phyloP scores from a whole-genome alignment of 2,888 invertebrate species.

The Drosophila kanekoi region DNA sequence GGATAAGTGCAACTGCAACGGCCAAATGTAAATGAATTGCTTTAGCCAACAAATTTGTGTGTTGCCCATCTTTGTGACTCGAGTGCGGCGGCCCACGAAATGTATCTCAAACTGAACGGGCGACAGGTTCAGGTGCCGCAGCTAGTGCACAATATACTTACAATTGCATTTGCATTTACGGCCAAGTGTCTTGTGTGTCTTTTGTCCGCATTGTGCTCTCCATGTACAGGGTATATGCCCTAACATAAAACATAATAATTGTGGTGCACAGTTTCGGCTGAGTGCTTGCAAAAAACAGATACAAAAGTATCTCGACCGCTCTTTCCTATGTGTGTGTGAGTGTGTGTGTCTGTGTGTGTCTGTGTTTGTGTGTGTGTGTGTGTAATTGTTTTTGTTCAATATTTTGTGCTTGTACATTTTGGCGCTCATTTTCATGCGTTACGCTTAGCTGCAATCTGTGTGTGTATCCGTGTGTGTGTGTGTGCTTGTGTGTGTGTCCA shows the following conservation, averaged over 20 bases:
- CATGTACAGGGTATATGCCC: slow-evolving; percentile 25
- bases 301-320: slow-evolving; percentile 53
- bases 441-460: slow-evolving; percentile 67
- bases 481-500: slow-evolving; percentile 33
- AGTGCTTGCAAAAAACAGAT: slow-evolving; percentile 45
- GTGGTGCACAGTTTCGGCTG: slow-evolving; percentile 50
- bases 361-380: neutral
- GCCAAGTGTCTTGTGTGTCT: slow-evolving; percentile 36
- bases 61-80: slow-evolving; percentile 26
- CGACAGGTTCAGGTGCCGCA: no score
- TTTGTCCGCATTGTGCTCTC: slow-evolving; percentile 30
- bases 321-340: neutral
- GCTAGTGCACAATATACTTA: slow-evolving; percentile 1
- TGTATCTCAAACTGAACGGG: slow-evolving; percentile 26
- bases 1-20: slow-evolving; percentile 26
- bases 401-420: slow-evolving; percentile 37
- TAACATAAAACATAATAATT: slow-evolving; percentile 44
- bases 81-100: slow-evolving; percentile 26
- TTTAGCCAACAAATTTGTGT: slow-evolving; percentile 32
- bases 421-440: slow-evolving; percentile 71
- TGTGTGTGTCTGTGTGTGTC: neutral
- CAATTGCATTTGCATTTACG: slow-evolving; percentile 30
- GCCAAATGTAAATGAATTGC: slow-evolving; percentile 53
- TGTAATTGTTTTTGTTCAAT: slow-evolving; percentile 1
- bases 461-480: slow-evolving; percentile 11